Conservation (phyloP, 92 coral and sea anemone species). For the Porites evermanni region DNA sequence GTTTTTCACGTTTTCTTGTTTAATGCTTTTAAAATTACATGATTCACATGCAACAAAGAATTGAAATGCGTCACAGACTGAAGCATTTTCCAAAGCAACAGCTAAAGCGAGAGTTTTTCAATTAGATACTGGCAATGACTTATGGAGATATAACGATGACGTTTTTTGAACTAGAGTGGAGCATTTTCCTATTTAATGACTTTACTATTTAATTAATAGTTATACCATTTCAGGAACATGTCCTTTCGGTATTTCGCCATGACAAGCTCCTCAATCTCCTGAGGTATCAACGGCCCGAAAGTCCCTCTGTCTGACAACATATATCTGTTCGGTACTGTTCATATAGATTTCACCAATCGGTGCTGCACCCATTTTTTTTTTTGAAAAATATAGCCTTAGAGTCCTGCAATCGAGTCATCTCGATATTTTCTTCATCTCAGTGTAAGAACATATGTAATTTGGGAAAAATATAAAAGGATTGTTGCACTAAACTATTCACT, state of each 20-base stretch:
- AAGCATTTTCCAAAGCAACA: background rate
- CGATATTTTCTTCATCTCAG: constrained; percentile 1
- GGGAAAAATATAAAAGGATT: too few relatives aligned
- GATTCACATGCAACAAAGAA: constrained; percentile 2
- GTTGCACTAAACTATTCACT: background rate
- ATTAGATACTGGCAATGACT: background rate
- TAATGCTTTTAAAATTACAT: constrained; percentile 1
- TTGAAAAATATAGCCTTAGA: background rate
- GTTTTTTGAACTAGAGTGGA: background rate
- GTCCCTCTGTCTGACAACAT: background rate
- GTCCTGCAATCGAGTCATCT: constrained; percentile 2
- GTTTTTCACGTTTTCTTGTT: background rate
- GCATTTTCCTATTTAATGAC: background rate
- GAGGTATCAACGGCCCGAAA: background rate
- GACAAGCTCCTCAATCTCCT: background rate
- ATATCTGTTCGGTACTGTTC: background rate
- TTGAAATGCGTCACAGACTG: constrained; percentile 3
- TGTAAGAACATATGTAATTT: background rate
- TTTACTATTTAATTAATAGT: background rate
- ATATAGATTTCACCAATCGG: background rate
- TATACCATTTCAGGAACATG: background rate
- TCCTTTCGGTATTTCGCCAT: background rate
- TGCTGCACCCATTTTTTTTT: background rate
- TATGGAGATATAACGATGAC: background rate
- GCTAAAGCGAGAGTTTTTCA: background rate